Evolutionary conservation across 2,113 vertebrate species (phyloP).

Genomic region (Neodon shergylaensis): DNA sequence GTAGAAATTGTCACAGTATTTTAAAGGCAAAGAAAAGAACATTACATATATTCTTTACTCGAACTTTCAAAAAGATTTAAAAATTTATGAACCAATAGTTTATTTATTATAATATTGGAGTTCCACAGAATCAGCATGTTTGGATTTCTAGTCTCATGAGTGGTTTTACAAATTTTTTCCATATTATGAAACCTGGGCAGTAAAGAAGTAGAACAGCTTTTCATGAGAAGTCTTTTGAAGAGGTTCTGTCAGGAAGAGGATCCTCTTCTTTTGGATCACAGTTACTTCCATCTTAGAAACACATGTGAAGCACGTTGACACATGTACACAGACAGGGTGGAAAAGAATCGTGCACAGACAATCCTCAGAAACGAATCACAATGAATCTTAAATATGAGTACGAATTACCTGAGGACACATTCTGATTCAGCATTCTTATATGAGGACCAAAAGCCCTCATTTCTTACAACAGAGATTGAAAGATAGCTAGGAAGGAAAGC

Average conservation of each 20-base stretch:
- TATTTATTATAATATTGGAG: slow-evolving; percentile 52
- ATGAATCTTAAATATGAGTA: neutral
- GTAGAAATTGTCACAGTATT: neutral
- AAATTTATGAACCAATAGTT: slow-evolving; percentile 51
- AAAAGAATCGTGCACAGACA: neutral
- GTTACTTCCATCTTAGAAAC: neutral
- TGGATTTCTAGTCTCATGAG: slow-evolving; percentile 39
- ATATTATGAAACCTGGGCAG: slow-evolving; percentile 24
- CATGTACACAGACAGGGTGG: neutral
- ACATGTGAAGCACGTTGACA: neutral
- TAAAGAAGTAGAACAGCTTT: slow-evolving; percentile 26
- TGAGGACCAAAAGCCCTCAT: neutral
- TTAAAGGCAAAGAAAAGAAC: neutral
- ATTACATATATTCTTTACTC: slow-evolving; percentile 1
- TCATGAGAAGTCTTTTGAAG: neutral
- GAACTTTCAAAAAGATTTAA: slow-evolving; percentile 2
- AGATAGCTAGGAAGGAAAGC: neutral
- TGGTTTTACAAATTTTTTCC: slow-evolving; percentile 58
- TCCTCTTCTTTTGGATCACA: neutral
- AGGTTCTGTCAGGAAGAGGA: neutral
- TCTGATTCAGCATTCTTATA: neutral
- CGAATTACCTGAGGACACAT: neutral
- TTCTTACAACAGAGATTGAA: neutral
- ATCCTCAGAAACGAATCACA: neutral
- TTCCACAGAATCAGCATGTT: slow-evolving; percentile 55